These are phyloP conservation scores for Eugnorisma glareosa DNA, from an alignment of 2,888 invertebrate genomes.

Conservation along the genomic window DNA sequence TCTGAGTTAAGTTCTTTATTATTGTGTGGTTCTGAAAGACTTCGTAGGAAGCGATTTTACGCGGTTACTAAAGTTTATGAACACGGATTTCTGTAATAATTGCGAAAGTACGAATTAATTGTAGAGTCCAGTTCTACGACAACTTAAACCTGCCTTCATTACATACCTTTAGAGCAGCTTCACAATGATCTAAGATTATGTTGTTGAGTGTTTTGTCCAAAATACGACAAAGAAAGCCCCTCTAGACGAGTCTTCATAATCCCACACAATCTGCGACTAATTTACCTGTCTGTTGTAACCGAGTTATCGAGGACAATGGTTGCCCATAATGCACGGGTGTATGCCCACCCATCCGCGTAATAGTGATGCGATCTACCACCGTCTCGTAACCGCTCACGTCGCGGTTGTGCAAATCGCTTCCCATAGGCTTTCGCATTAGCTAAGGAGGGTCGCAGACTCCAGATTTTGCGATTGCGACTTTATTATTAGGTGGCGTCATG, in stretches of 20 bases:
- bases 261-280: conserved; percentile 35
- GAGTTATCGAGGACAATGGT: conserved; percentile 55
- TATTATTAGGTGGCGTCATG: conserved; percentile 1
- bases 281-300: conserved; percentile 52
- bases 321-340: conserved; percentile 68
- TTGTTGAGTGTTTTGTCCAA: not conserved
- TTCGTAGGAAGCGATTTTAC: not conserved
- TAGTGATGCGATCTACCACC: conserved; percentile 64
- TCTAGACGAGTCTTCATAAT: not conserved
- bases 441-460: conserved; percentile 59
- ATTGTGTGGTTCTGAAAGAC: not conserved
- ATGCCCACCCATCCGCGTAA: conserved; percentile 71
- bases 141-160: not conserved
- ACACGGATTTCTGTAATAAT: not conserved
- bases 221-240: not conserved
- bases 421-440: conserved; percentile 71
- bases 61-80: not conserved
- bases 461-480: conserved; percentile 39
- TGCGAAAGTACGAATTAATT: not conserved
- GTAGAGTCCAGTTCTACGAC: not conserved
- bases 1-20: not conserved
- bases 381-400: conserved; percentile 69
- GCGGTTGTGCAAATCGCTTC: conserved; percentile 77
- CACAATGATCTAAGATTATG: not conserved
- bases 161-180: not conserved